These are phyloP conservation scores for Margarornis squamiger DNA, from an alignment of 2,797 vertebrate genomes.

Conservation along the genomic window DNA sequence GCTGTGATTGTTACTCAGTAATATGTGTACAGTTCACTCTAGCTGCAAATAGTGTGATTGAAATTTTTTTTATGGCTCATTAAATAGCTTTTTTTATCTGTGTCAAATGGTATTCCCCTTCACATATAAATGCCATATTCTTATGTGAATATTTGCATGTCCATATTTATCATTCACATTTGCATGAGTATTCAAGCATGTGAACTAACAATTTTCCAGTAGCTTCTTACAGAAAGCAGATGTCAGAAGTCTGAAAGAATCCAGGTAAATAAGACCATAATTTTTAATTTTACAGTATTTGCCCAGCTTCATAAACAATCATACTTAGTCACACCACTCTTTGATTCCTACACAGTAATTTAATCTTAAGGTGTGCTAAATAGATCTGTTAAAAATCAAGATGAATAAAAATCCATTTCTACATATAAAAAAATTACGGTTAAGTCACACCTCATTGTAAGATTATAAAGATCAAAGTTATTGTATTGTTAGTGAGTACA, in stretches of 20 bases:
- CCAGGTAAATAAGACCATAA: neutral
- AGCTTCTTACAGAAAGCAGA: neutral
- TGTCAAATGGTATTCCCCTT: neutral
- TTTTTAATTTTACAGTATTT: neutral
- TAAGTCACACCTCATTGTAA: neutral
- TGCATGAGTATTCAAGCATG: slow-evolving; percentile 20
- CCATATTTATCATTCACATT: slow-evolving; percentile 25
- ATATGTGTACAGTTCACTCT: neutral
- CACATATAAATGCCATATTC: neutral
- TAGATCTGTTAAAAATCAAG: neutral
- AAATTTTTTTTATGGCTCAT: slow-evolving; percentile 29
- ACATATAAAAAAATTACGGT: neutral
- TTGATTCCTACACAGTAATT: neutral
- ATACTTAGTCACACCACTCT: neutral
- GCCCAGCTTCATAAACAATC: neutral
- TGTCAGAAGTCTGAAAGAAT: neutral
- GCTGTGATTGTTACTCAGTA: neutral
- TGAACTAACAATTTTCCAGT: slow-evolving; percentile 12
- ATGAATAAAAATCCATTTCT: neutral
- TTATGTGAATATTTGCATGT: slow-evolving; percentile 44
- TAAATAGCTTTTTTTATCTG: slow-evolving; percentile 33
- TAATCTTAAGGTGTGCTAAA: neutral
- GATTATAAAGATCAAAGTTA: neutral
- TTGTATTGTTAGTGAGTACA: neutral
- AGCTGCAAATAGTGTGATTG: slow-evolving; percentile 11